Base-by-base conservation (phyloP, 1,140 invertebrate genomes). In the Leptinotarsa defecta region DNA sequence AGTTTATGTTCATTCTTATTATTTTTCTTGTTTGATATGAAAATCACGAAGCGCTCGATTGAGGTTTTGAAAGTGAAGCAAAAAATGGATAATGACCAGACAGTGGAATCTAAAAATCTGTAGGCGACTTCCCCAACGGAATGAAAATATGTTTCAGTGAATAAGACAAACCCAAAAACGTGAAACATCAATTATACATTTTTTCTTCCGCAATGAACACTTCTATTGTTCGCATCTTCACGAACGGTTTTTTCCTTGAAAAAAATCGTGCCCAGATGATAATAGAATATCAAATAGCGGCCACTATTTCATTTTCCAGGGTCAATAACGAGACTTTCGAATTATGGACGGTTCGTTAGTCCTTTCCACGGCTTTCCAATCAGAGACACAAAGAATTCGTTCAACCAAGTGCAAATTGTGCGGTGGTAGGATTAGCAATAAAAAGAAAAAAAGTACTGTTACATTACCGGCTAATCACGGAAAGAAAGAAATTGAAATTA, bases 251-350 rank as follows among this genome's bases (percentile, higher is more conserved):
- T 57, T 57, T 57, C 52, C 52, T 57, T 57, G 52, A 19, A 57
- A 57, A 34, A 57, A 57, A 57, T 57, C 52, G 52, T 57, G 52
- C 6, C 52, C 13, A 57, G 52, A 57, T 17, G 15, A 17, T 19
- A 57, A 57, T 57, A 19, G 52, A 17, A 6, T n/a, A 17, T 57
- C n/a, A 13, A 17, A 57, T 19, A 19, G 52, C 6, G 52, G 4
- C n/a, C 52, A 57, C n/a, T 57, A 4, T 19, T 57, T 57, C 17
- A 57, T 57, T 57, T 57, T 67, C 22, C 20, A 67, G 27, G 64
- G 64, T 67, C 64, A 67, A 67, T 24, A 67, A 34, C 64, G 19
- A 67, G 20, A 67, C 64, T 67, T 67, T 67, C 64, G 22, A 34
- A 67, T 67, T 34, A 67, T 34, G 24, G 27, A 67, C 64, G 64